Base-by-base conservation (phyloP, 2,113 vertebrate species). In the Trichomycterus rosablanca region DNA sequence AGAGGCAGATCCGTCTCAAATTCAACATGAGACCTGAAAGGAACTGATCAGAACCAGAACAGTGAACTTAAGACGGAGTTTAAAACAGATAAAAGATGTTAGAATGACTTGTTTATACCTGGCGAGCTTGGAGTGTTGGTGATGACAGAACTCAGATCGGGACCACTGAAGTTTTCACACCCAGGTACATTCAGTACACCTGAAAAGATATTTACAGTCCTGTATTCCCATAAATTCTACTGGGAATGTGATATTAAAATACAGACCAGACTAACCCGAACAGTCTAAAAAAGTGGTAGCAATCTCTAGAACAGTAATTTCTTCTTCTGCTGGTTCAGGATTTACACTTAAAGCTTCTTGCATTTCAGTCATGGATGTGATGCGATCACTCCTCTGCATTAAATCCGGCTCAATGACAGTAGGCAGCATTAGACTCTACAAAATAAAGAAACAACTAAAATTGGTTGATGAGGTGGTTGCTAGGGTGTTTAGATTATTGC, bases 1-100 rank as follows among this genome's bases (percentile, higher is more conserved):
- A 89, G 42, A 48, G 58, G 66, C 54, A 74, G 32, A 6, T 86
- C 84, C 26, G 83, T 43, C 57, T 87, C 85, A 72, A 83, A n/a
- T n/a, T 81, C 78, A 5, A 68, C 59, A 1, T 44, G 74, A 60
- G 72, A 70, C 19, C 14, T 24, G 7, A 20, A 18, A 26, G 19
- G 53, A 40, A 23, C 85, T 87, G 28, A 39, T 39, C 43, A 49
- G 22, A 18, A 48, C 2, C 35, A 18, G 8, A 58, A 16, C n/a
- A 4, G 44, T 5, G 19, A 20, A 34, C 3, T 30, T 14, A 12
- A 40, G 5, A 44, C 28, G n/a, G 12, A 57, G 14, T 32, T 43
- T 14, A 23, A 10, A 34, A 19, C 35, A 10, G 32, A 63, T 19
- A 34, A 15, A 2, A 26, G 40, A 2, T n/a, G n/a, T n/a, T n/a